Conservation (phyloP, 2,888 invertebrate genomes). For the Thymelicus acteon region DNA sequence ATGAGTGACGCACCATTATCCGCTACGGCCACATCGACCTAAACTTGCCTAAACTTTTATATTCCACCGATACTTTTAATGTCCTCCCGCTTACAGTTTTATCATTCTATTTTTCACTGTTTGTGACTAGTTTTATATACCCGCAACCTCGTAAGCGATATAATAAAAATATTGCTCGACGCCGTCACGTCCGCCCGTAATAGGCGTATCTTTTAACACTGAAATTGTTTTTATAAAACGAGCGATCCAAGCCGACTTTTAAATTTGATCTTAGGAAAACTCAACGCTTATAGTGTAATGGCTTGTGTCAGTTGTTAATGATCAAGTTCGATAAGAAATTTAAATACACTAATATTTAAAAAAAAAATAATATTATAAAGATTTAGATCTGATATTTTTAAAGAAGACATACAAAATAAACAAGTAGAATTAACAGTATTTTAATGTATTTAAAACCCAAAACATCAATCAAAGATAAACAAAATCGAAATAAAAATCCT, state of each 20-base stretch:
- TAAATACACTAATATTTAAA: too few relatives aligned
- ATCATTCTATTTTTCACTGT: slow-evolving; percentile 49
- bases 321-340: too few relatives aligned
- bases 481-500: too few relatives aligned
- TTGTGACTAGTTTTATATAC: slow-evolving; percentile 45
- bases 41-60: slow-evolving; percentile 62
- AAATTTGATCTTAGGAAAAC: slow-evolving; percentile 33
- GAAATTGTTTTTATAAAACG: slow-evolving; percentile 34
- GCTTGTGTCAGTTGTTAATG: too few relatives aligned
- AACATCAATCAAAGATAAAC: too few relatives aligned
- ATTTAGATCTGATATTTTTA: too few relatives aligned
- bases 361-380: too few relatives aligned
- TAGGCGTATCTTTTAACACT: slow-evolving; percentile 36
- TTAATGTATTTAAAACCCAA: too few relatives aligned
- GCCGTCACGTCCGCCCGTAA: slow-evolving; percentile 24
- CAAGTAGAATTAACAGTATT: too few relatives aligned
- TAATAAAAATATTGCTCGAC: slow-evolving; percentile 31
- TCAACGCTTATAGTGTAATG: neutral
- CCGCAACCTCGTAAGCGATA: slow-evolving; percentile 25
- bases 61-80: slow-evolving; percentile 55
- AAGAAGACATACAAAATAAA: too few relatives aligned
- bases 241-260: slow-evolving; percentile 24
- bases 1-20: slow-evolving; percentile 84
- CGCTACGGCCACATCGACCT: slow-evolving; percentile 59
- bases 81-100: slow-evolving; percentile 47